Percentiles rank a stretch among this genome's conserved stretches.
phyloP scores from a whole-genome alignment of 1,140 invertebrate genomes.

The Vanessa atalanta region DNA sequence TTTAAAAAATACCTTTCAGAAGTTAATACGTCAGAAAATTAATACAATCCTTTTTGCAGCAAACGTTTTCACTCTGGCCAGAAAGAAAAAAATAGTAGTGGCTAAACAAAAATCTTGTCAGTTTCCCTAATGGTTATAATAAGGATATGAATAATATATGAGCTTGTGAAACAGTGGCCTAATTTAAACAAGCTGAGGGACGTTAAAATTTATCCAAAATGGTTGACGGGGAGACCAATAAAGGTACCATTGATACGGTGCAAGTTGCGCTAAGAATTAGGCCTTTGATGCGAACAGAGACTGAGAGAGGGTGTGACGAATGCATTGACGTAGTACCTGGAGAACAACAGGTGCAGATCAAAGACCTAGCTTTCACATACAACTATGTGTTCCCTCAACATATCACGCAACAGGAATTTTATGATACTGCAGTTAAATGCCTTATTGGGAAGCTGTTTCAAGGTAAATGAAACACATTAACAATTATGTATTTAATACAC shows the following conservation, averaged over 20 bases:
- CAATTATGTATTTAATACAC: neutral
- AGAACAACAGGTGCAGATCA: slow-evolving; percentile 87
- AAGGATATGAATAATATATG: slow-evolving; percentile 15
- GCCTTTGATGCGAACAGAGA: slow-evolving; percentile 88
- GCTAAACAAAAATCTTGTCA: slow-evolving; percentile 20
- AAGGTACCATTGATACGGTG: slow-evolving; percentile 78
- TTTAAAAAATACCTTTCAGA: neutral
- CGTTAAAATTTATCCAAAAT: slow-evolving; percentile 42
- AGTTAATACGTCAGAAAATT: neutral
- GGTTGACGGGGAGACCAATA: slow-evolving; percentile 59
- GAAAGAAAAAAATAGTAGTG: neutral
- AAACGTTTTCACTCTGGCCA: slow-evolving; percentile 8
- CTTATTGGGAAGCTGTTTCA: slow-evolving; percentile 91
- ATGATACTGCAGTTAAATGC: slow-evolving; percentile 87
- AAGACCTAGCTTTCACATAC: slow-evolving; percentile 92
- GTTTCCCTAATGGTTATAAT: slow-evolving; percentile 23
- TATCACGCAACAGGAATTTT: slow-evolving; percentile 88
- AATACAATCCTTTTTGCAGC: slow-evolving; percentile 8
- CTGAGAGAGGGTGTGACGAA: slow-evolving; percentile 84
- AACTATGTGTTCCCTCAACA: slow-evolving; percentile 91
- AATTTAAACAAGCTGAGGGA: neutral
- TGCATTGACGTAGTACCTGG: slow-evolving; percentile 84
- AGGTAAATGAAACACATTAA: slow-evolving; percentile 68
- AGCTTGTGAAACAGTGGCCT: slow-evolving; percentile 8
- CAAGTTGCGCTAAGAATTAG: slow-evolving; percentile 90